phyloP scores from a whole-genome alignment of 2,888 invertebrate species.

The Synergus gifuensis region DNA sequence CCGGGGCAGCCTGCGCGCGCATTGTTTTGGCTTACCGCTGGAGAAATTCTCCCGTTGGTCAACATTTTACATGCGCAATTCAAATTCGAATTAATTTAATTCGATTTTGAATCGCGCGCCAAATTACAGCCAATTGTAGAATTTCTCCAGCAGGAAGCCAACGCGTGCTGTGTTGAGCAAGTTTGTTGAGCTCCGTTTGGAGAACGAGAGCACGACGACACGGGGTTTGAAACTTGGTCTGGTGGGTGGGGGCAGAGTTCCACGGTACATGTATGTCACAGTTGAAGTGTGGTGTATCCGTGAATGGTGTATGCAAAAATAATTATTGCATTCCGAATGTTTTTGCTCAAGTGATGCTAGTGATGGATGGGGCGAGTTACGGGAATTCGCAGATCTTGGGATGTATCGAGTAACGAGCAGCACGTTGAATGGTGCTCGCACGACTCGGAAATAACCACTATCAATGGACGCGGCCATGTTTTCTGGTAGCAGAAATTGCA shows the following conservation, averaged over 20 bases:
- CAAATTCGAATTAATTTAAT: too few species aligned
- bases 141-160: too few species aligned
- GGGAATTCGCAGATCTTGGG: conserved; percentile 55
- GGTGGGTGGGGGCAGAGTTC: not conserved
- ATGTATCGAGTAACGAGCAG: conserved; percentile 59
- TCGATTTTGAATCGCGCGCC: too few species aligned
- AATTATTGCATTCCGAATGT: conserved; percentile 65
- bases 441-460: conserved; percentile 61
- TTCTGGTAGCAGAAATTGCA: conserved; percentile 75
- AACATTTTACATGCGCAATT: too few species aligned
- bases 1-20: too few species aligned
- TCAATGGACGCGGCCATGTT: conserved; percentile 77
- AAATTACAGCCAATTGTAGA: too few species aligned
- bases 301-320: conserved; percentile 61
- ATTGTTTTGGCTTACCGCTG: too few species aligned
- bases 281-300: conserved; percentile 58
- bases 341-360: conserved; percentile 66
- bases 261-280: not conserved
- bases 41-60: too few species aligned
- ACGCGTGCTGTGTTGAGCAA: too few species aligned
- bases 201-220: too few species aligned
- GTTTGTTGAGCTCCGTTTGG: too few species aligned
- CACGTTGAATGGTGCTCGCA: conserved; percentile 55
- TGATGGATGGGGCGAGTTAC: conserved; percentile 61
- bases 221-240: too few species aligned